Percentiles rank a stretch among this genome's conserved stretches.
Evolutionary conservation across 1,140 invertebrate genomes (phyloP).

Genomic region (Plutomurus gul): DNA sequence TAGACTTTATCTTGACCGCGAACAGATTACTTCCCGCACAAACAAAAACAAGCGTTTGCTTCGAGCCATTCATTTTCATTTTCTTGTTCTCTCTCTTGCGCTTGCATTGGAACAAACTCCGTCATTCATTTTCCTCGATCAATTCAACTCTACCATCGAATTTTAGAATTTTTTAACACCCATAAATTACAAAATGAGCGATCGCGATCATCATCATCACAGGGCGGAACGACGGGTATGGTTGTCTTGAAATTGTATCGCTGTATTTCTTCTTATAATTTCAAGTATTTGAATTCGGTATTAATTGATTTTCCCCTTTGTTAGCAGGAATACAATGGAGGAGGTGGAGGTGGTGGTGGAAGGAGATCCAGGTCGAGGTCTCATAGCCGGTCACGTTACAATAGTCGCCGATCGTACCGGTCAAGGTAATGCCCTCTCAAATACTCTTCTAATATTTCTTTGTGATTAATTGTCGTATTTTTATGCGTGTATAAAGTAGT

Average conservation of each 20-base stretch:
- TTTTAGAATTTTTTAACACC: neutral
- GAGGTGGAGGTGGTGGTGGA: no score
- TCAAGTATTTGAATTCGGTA: no score
- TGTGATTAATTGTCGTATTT: no score
- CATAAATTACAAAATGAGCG: constrained; percentile 18
- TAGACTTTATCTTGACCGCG: no score
- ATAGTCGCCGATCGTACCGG: neutral
- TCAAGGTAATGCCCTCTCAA: neutral
- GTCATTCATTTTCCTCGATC: neutral
- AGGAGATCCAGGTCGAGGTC: neutral
- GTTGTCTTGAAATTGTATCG: neutral
- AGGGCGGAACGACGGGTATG: neutral
- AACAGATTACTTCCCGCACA: constrained; percentile 6
- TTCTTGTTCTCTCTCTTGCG: neutral
- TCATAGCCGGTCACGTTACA: neutral
- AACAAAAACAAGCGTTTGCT: constrained; percentile 20
- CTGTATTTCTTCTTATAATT: neutral
- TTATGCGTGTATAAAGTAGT: no score
- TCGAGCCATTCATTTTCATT: neutral
- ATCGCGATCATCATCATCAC: constrained; percentile 13
- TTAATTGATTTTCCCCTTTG: neutral
- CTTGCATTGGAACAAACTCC: neutral
- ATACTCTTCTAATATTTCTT: no score
- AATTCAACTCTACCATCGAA: neutral
- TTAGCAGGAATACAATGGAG: neutral